Base-by-base conservation (phyloP, 2,113 vertebrate genomes). In the Clupea harengus region DNA sequence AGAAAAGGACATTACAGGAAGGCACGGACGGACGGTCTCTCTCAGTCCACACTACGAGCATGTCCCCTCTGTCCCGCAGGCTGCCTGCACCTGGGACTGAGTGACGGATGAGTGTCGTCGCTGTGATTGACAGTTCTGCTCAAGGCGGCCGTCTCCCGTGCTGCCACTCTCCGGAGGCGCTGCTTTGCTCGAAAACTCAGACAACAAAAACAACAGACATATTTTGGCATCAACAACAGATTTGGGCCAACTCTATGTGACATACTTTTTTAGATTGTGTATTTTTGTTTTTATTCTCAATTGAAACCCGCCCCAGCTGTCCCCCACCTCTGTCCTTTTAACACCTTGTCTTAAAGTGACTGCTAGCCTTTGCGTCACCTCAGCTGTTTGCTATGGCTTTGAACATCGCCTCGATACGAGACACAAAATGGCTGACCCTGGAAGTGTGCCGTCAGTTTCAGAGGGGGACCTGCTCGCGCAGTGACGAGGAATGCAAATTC, bases 401-500 rank as follows among this genome's bases (percentile, higher is more conserved):
- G 94, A 99, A 98, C 95, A 97, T 98, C 85, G 95, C 97, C 89
- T 97, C 98, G 0, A 97, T 99, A 89, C 96, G 98, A 95, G 98
- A 99, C 90, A 99, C 98, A 89, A 99, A 99, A 93, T 99, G 98
- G 98, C 97, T 99, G 95, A 99, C 98, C 0, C 93, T 99, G 89
- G 98, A 99, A 94, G 98, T 99, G 93, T 99, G 98, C 95, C 96
- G 98, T 90, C 98, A 99, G 88, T 99, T 99, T 95, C 98, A 99
- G 93, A 97, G 98, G 86, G 98, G 98, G 89, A 99, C 98, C 1
- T 99, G 98, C 94, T 99, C 98, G 0, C 97, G 98, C 90, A 98
- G 97, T 6, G 98, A 99, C 25, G 98, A 99, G 95, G 98, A 99
- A 95, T 99, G 98, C 97, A 99, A 99, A 95, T 99, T 99, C 90